These are phyloP conservation scores for Grapholita molesta DNA, from an alignment of 1,140 invertebrate genomes.

Conservation along the genomic window DNA sequence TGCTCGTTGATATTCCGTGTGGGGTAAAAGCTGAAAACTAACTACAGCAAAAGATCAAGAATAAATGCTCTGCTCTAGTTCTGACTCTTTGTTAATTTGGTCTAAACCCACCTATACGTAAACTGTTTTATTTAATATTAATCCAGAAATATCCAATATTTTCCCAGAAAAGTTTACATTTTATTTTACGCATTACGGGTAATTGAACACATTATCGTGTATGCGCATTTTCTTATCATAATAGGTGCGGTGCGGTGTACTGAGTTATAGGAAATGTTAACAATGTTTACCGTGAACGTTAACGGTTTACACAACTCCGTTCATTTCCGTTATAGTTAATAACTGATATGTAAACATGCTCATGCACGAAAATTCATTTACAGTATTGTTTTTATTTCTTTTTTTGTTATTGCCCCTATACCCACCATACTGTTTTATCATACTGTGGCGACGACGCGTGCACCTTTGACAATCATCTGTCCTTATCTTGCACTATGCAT, in stretches of 20 bases:
- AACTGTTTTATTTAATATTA: too few relatives aligned
- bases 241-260: not conserved
- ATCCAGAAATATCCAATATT: not conserved
- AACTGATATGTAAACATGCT: slow-evolving; percentile 12
- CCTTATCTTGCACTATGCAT: slow-evolving; percentile 31
- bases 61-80: too few relatives aligned
- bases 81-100: too few relatives aligned
- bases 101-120: not conserved
- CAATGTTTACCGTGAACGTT: slow-evolving; percentile 19
- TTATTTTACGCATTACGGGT: not conserved
- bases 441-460: slow-evolving; percentile 22
- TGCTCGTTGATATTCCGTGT: too few relatives aligned
- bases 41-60: too few relatives aligned
- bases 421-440: not conserved
- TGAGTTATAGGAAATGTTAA: slow-evolving; percentile 11
- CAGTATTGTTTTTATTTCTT: not conserved
- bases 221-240: slow-evolving; percentile 1
- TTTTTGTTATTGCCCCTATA: not conserved
- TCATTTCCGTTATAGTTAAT: slow-evolving; percentile 26
- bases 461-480: slow-evolving; percentile 34
- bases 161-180: not conserved
- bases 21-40: too few relatives aligned
- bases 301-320: slow-evolving; percentile 24
- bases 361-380: not conserved
- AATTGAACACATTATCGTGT: not conserved